Conservation (phyloP, 2,888 invertebrate genomes). For the Drosophila setosimentum region DNA sequence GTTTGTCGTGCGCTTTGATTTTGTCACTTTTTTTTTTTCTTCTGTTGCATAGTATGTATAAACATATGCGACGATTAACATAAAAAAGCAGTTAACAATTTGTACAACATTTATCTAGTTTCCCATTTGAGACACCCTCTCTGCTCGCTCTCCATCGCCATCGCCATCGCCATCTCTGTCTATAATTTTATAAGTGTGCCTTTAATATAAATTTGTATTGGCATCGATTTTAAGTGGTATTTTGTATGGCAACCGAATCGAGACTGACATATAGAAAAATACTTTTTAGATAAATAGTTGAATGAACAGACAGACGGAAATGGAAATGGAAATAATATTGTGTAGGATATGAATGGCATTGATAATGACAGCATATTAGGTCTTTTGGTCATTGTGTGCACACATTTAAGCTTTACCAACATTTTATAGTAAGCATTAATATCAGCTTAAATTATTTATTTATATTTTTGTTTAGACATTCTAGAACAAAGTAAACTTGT, state of each 20-base stretch:
- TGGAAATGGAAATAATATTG: constrained; percentile 11
- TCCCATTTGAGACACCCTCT: constrained; percentile 54
- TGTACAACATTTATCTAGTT: constrained; percentile 80
- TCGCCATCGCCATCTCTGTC: not conserved
- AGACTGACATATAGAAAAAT: constrained; percentile 41
- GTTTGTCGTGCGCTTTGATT: constrained; percentile 61
- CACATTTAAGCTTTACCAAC: not conserved
- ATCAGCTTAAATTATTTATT: not conserved
- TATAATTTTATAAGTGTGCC: constrained; percentile 45
- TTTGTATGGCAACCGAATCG: constrained; percentile 62
- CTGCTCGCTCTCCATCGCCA: not conserved
- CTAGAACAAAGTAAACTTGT: not conserved
- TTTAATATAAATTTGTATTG: constrained; percentile 40
- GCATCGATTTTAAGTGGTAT: constrained; percentile 70
- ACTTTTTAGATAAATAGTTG: constrained; percentile 21
- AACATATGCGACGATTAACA: constrained; percentile 69
- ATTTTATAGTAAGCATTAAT: not conserved
- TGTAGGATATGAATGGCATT: constrained; percentile 54
- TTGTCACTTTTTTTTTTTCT: constrained; percentile 62
- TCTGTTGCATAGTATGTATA: constrained; percentile 51
- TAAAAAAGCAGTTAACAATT: constrained; percentile 81
- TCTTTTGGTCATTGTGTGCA: not conserved
- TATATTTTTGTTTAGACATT: not conserved
- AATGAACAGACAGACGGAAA: constrained; percentile 6
- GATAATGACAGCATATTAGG: constrained; percentile 1